A percentile compares a stretch with the other conserved stretches of the same genome.
These are phyloP conservation scores for Sinocyclocheilus anophthalmus DNA, from an alignment of 2,113 vertebrate genomes.

Conservation along the genomic window DNA sequence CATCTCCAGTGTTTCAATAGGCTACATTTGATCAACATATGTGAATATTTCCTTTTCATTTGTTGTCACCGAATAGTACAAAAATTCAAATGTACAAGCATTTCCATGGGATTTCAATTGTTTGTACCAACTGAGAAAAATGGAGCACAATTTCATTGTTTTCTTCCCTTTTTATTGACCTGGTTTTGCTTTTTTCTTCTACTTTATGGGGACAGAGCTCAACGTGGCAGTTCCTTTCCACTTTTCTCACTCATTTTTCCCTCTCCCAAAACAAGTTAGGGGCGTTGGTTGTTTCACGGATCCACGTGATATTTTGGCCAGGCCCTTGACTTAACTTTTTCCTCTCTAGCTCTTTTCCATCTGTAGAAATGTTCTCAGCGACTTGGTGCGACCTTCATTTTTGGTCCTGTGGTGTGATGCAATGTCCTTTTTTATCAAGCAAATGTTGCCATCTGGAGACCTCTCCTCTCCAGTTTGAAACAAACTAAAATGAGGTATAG, in stretches of 20 bases:
- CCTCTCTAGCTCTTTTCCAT: conserved; percentile 33
- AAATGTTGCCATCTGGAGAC: background rate
- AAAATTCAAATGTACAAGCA: conserved; percentile 20
- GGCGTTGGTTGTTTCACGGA: conserved; percentile 60
- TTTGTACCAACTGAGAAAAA: background rate
- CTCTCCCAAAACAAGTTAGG: conserved; percentile 43
- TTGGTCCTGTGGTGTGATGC: background rate
- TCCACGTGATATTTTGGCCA: conserved; percentile 57
- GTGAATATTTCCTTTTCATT: conserved; percentile 14
- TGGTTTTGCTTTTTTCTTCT: conserved; percentile 31
- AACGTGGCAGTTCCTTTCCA: conserved; percentile 65
- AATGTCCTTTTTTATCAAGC: background rate
- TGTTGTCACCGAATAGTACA: background rate
- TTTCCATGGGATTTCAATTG: background rate
- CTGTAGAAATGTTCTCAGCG: conserved; percentile 27
- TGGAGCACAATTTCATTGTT: conserved; percentile 3
- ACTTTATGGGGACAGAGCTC: conserved; percentile 42
- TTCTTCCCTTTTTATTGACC: conserved; percentile 1
- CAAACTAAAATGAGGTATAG: background rate
- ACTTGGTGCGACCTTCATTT: background rate
- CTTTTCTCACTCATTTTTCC: conserved; percentile 45
- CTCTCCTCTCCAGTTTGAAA: conserved; percentile 1
- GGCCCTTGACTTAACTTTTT: conserved; percentile 27
- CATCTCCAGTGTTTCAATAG: conserved; percentile 19
- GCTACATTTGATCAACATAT: background rate